Evolutionary conservation across 2,113 vertebrate species (phyloP).

Genomic region (Muscicapa adusta): DNA sequence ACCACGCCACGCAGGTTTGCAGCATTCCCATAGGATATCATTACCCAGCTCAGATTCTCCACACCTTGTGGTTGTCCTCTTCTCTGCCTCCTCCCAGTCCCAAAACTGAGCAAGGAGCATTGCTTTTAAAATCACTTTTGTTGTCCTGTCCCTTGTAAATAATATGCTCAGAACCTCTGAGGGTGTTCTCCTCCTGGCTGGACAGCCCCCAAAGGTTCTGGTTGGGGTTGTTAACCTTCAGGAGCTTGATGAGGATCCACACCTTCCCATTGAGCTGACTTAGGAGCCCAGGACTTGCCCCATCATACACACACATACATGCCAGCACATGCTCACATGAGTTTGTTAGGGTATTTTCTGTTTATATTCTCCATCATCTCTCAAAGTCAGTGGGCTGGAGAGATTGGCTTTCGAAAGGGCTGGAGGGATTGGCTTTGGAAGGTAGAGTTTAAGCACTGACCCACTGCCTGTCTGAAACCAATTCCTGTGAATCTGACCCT

Average conservation of each 20-base stretch:
- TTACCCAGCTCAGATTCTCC: not conserved
- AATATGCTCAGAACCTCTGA: not conserved
- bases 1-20: not conserved
- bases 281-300: not conserved
- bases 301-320: not conserved
- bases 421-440: not conserved
- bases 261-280: not conserved
- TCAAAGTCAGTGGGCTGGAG: not conserved
- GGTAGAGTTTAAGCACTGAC: not conserved
- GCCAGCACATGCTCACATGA: not conserved
- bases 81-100: not conserved
- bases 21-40: not conserved
- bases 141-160: slow-evolving; percentile 10
- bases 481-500: not conserved
- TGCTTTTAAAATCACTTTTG: not conserved
- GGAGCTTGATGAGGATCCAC: not conserved
- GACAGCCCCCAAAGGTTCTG: not conserved
- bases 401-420: not conserved
- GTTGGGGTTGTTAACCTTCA: not conserved
- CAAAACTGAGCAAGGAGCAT: not conserved
- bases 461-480: not conserved
- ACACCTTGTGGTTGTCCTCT: not conserved
- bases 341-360: not conserved
- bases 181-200: not conserved
- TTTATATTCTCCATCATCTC: not conserved